A percentile compares a stretch with the other conserved stretches of the same genome.
phyloP scores from a whole-genome alignment of 2,797 vertebrate species.

The Neosalanx taihuensis region DNA sequence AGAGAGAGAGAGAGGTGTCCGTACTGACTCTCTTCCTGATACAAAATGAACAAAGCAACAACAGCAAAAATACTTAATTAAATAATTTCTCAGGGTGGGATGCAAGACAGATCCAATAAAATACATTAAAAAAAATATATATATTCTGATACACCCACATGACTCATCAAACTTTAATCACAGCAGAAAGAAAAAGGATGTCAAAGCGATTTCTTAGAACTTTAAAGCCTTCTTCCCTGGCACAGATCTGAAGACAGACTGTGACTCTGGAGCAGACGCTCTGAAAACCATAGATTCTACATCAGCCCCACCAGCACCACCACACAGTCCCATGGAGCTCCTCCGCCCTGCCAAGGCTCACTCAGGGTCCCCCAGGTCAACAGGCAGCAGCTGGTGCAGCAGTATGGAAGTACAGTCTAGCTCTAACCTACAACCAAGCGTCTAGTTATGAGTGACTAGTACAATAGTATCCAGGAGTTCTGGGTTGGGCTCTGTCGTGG shows the following conservation, averaged over 20 bases:
- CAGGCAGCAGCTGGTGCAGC: too few relatives aligned
- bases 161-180: constrained; percentile 53
- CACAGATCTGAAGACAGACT: constrained; percentile 37
- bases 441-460: too few relatives aligned
- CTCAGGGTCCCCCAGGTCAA: too few relatives aligned
- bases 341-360: too few relatives aligned
- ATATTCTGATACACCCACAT: constrained; percentile 45
- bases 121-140: constrained; percentile 25
- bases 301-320: too few relatives aligned
- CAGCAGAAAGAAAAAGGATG: constrained; percentile 46
- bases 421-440: too few relatives aligned
- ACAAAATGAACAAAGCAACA: not conserved
- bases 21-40: not conserved
- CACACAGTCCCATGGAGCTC: too few relatives aligned
- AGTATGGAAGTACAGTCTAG: too few relatives aligned
- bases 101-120: constrained; percentile 30
- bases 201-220: constrained; percentile 12
- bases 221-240: constrained; percentile 13
- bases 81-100: constrained; percentile 39
- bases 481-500: too few relatives aligned
- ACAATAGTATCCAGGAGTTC: too few relatives aligned
- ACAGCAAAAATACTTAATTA: not conserved
- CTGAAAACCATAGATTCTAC: too few relatives aligned
- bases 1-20: not conserved
- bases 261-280: constrained; percentile 24